Evolutionary conservation across 2,113 vertebrate genomes (phyloP).

Genomic region (Motacilla alba): DNA sequence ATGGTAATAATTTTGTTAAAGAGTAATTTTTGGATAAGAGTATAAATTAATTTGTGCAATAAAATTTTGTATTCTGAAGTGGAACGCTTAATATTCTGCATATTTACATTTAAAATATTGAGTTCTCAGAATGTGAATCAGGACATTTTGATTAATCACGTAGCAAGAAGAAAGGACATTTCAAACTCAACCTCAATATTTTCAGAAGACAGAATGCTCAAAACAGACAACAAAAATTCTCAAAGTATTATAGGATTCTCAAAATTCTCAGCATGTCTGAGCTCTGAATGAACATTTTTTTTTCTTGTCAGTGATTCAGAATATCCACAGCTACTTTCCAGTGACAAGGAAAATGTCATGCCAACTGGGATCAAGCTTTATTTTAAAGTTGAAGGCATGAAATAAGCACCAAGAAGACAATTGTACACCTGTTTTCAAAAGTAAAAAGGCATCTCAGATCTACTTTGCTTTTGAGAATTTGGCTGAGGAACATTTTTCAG

Average conservation of each 20-base stretch:
- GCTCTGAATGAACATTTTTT: constrained; percentile 64
- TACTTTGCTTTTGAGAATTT: constrained; percentile 72
- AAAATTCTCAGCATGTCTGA: constrained; percentile 55
- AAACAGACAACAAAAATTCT: not conserved
- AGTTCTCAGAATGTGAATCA: constrained; percentile 37
- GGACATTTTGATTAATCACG: constrained; percentile 61
- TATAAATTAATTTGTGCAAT: constrained; percentile 6
- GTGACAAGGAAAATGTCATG: constrained; percentile 53
- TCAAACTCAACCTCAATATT: constrained; percentile 38
- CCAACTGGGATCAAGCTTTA: constrained; percentile 66
- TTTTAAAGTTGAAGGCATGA: constrained; percentile 67
- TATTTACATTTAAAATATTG: constrained; percentile 38
- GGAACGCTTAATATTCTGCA: not conserved
- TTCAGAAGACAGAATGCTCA: constrained; percentile 9
- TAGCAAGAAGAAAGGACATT: not conserved
- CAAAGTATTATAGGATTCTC: constrained; percentile 52
- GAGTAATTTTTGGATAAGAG: not conserved
- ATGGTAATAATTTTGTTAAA: not conserved
- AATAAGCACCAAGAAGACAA: constrained; percentile 67
- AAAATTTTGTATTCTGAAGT: not conserved
- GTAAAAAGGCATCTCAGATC: constrained; percentile 64
- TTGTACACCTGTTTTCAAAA: constrained; percentile 71
- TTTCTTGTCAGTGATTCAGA: constrained; percentile 72
- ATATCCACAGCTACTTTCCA: constrained; percentile 57
- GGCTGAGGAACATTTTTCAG: constrained; percentile 67